Base-by-base conservation (phyloP, 2,888 invertebrate species). In the Pristionchus japonicus region DNA sequence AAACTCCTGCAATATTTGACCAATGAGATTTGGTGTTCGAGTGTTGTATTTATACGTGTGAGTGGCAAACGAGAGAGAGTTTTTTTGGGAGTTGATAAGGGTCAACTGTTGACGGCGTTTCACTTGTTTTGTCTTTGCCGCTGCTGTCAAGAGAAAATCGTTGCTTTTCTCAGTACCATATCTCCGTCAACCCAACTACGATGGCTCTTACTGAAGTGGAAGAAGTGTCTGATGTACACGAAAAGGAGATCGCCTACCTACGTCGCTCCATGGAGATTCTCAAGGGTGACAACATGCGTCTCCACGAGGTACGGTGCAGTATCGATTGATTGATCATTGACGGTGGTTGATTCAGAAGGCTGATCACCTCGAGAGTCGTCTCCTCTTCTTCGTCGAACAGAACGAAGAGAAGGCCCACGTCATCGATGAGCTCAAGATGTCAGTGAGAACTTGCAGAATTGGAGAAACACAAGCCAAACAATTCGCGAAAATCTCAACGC, bases 341-440 rank as follows among this genome's bases (percentile, higher is more conserved):
- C n/a, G n/a, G n/a, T n/a, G n/a, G n/a, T n/a, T n/a, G n/a, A n/a
- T n/a, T n/a, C 61, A 84, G 84, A 84, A 84, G 40, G 57, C 57
- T 6, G 84, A 84, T 20, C 84, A 84, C n/a, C 84, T 84, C 37
- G 84, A 84, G 57, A 61, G 57, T 37, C 84, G 84, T 40, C 37
- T 84, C 15, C 61, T 84, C 57, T 84, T 84, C 84, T 84, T 84
- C 57, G 84, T 84, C n/a, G 84, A 84, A 34, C 31, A 47, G 37
- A 84, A 84, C 40, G 84, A 84, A 37, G 84, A 84, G 84, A 84
- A 84, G 61, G 7, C 23, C 3, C 57, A 61, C 11, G 1, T n/a
- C 11, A 84, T 84, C 84, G 84, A 84, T 11, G 57, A 61, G 27
- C 27, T 84, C 37, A 31, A 34, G 61, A 84, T 61, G 84, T 61